Percentiles rank a stretch among this genome's conserved stretches.
phyloP scores from a whole-genome alignment of 2,797 vertebrate genomes.

The Botia kubotai region DNA sequence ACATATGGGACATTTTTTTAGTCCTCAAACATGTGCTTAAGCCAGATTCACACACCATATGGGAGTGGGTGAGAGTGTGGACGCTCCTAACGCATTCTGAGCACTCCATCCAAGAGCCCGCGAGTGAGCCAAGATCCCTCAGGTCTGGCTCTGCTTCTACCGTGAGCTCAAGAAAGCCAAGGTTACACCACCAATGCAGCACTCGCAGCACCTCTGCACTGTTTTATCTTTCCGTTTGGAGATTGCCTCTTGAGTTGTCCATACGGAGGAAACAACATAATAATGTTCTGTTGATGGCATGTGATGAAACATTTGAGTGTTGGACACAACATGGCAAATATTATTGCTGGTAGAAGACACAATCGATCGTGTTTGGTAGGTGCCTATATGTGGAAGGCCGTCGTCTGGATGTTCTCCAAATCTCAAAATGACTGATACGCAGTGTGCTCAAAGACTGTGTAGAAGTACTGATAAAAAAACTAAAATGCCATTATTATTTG shows the following conservation, averaged over 20 bases:
- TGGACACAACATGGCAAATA: conserved; percentile 11
- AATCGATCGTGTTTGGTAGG: neutral
- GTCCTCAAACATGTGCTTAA: conserved; percentile 58
- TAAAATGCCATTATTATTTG: no score
- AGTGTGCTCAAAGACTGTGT: no score
- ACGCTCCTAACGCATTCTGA: conserved; percentile 68
- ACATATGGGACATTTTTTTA: conserved; percentile 75
- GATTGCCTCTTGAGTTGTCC: conserved; percentile 66
- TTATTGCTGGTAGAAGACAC: conserved; percentile 1
- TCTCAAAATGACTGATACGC: no score
- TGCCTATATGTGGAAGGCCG: neutral
- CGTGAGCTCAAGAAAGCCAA: conserved; percentile 76
- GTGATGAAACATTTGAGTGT: conserved; percentile 43
- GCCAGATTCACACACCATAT: conserved; percentile 79
- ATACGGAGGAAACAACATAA: conserved; percentile 30
- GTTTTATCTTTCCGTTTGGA: conserved; percentile 58
- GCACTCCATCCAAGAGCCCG: conserved; percentile 70
- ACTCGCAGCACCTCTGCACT: conserved; percentile 62
- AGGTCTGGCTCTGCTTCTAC: conserved; percentile 66
- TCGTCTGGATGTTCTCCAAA: conserved; percentile 21
- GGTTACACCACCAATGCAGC: conserved; percentile 71
- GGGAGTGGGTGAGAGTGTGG: conserved; percentile 74
- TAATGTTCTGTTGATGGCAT: conserved; percentile 41
- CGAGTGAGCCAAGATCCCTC: conserved; percentile 64
- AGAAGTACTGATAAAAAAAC: no score